Evolutionary conservation across 2,113 vertebrate species (phyloP).

Genomic region (Daboia siamensis): DNA sequence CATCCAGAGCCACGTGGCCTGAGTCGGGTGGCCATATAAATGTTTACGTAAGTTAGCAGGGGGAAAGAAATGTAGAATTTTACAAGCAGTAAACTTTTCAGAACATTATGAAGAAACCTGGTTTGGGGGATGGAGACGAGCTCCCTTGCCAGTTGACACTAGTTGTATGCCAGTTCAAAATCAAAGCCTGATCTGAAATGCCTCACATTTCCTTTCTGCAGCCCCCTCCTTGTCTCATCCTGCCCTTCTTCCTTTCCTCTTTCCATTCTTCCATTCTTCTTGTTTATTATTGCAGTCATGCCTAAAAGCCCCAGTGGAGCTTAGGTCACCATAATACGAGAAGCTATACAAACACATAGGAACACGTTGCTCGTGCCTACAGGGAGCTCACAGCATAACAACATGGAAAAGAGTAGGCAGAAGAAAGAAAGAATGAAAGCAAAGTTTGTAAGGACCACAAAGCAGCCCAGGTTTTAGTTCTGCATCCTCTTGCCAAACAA

Average conservation of each 20-base stretch:
- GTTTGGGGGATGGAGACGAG: background rate
- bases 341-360: constrained; percentile 9
- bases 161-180: background rate
- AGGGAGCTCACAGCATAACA: background rate
- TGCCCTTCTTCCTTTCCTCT: background rate
- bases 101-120: background rate
- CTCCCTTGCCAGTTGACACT: background rate
- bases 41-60: background rate
- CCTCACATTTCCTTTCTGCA: constrained; percentile 5
- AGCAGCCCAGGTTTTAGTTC: background rate
- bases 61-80: background rate
- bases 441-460: background rate
- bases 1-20: background rate
- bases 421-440: background rate
- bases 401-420: background rate
- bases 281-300: constrained; percentile 18
- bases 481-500: background rate
- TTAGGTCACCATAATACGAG: constrained; percentile 25
- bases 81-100: background rate
- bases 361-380: background rate
- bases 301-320: constrained; percentile 9
- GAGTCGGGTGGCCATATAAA: background rate
- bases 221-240: background rate
- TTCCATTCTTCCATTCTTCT: constrained; percentile 6
- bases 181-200: background rate